Base-by-base conservation (phyloP, 2,888 invertebrate genomes). In the Diarsia rubi region DNA sequence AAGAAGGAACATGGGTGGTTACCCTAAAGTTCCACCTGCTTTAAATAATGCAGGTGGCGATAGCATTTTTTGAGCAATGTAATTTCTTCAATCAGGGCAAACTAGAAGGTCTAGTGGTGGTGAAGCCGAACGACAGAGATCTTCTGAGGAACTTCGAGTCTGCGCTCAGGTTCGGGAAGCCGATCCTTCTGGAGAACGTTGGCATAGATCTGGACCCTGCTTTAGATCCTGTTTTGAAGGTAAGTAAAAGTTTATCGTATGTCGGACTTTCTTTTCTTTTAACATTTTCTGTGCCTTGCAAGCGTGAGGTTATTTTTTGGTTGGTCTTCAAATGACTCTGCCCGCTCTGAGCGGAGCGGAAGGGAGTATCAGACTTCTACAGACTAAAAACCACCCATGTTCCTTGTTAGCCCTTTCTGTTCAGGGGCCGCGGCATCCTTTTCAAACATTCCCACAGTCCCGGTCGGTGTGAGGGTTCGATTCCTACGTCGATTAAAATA, bases 161-260 rank as follows among this genome's bases (percentile, higher is more conserved):
- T 67, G 97, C 97, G 0, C 95, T 98, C 68, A 97, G 98, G 86
- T 97, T 98, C 92, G 97, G 99, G 1, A 98, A 97, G 88, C 98
- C 97, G 9, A 97, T 97, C 79, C 97, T 99, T 6, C 97, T 99
- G 85, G 99, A 99, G 92, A 99, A 98, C 90, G 98, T 99, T 0
- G 98, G 98, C 0, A 97, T 98, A 83, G 98, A 99, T 78, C 92
- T 99, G 21, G 99, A 99, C 90, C 98, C 99, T 0, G 98, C 98
- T 0, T 92, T 99, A 6, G 98, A 99, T 90, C 98, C 99, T 0
- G 97, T 99, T 6, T 95, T 99, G 0, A 95, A 97, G 92, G 96
- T 66, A 72, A 44, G 27, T 14, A 27, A 19, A 21, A 42, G 42
- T 31, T 8, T 62, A 0, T n/a, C 8, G 14, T n/a, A 42, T 2